phyloP scores from a whole-genome alignment of 2,888 invertebrate species.

The Scaptomyza reducta region DNA sequence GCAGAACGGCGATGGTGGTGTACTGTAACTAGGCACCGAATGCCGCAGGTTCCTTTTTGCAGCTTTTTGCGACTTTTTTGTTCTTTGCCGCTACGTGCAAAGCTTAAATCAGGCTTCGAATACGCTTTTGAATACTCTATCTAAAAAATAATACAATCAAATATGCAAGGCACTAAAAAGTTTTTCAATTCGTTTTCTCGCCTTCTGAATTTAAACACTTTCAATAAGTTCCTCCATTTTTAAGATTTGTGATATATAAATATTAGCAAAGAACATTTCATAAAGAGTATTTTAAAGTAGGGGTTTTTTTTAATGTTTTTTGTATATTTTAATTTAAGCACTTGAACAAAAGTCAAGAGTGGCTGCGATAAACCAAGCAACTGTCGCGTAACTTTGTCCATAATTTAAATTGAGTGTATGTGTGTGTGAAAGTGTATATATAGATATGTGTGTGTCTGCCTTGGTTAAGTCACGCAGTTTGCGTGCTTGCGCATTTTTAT shows the following conservation, averaged over 20 bases:
- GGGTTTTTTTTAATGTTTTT: constrained; percentile 7
- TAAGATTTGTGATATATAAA: background rate
- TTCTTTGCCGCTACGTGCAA: constrained; percentile 47
- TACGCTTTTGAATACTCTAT: constrained; percentile 21
- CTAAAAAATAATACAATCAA: background rate
- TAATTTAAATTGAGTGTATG: constrained; percentile 62
- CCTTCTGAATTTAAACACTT: too few relatives aligned
- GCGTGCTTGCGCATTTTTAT: constrained; percentile 81
- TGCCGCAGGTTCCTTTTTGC: constrained; percentile 25
- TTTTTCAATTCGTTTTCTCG: background rate
- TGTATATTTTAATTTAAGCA: constrained; percentile 55
- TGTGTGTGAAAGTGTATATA: constrained; percentile 16
- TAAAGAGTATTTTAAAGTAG: constrained; percentile 21
- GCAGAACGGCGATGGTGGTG: constrained; percentile 4
- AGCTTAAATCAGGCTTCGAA: constrained; percentile 31
- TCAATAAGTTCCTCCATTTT: too few relatives aligned
- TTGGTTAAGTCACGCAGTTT: constrained; percentile 73
- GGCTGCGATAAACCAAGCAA: constrained; percentile 75
- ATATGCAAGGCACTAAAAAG: background rate
- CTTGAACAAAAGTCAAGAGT: constrained; percentile 76
- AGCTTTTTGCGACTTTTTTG: constrained; percentile 38
- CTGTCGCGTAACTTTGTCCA: constrained; percentile 77
- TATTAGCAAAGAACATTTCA: background rate
- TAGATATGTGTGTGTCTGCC: constrained; percentile 37
- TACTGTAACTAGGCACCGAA: constrained; percentile 49